Percentiles rank a stretch among this genome's conserved stretches.
Conservation (phyloP, 2,113 vertebrate genomes). For the Prunella fulvescens region DNA sequence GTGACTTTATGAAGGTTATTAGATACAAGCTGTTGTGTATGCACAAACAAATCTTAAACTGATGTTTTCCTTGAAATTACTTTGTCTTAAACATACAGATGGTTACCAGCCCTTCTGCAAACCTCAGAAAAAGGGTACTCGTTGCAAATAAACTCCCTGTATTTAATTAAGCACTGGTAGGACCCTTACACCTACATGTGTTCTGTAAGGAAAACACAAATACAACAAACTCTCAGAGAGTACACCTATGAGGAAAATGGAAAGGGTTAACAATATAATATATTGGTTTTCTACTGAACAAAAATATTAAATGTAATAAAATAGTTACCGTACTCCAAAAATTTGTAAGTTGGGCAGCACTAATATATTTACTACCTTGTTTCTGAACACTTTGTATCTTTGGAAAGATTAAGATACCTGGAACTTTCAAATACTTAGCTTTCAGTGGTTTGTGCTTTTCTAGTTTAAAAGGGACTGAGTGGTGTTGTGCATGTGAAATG, state of each 20-base stretch:
- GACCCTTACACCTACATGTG: neutral
- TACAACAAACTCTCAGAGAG: neutral
- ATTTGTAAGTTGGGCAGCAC: neutral
- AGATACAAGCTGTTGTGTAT: slow-evolving; percentile 12
- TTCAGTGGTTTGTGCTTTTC: slow-evolving; percentile 23
- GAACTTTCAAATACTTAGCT: slow-evolving; percentile 4
- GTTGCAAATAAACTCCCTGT: neutral
- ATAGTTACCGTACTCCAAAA: neutral
- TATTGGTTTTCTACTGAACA: neutral
- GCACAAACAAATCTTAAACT: slow-evolving; percentile 37
- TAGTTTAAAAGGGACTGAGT: slow-evolving; percentile 20
- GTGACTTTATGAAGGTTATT: neutral
- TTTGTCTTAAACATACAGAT: slow-evolving; percentile 22
- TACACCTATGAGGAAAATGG: neutral
- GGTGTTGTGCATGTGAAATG: slow-evolving; percentile 33
- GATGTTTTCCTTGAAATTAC: slow-evolving; percentile 13
- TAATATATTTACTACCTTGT: slow-evolving; percentile 15
- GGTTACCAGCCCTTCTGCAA: slow-evolving; percentile 23
- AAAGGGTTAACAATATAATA: neutral
- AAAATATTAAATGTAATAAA: neutral
- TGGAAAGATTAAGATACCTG: neutral
- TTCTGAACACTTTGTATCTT: slow-evolving; percentile 15
- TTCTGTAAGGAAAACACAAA: slow-evolving; percentile 29
- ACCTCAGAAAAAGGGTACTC: neutral
- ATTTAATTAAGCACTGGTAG: neutral